Evolutionary conservation across 2,797 vertebrate species (phyloP), one percentile per base, ranked within the genome.

Genomic region (Steatocranus sp.): DNA sequence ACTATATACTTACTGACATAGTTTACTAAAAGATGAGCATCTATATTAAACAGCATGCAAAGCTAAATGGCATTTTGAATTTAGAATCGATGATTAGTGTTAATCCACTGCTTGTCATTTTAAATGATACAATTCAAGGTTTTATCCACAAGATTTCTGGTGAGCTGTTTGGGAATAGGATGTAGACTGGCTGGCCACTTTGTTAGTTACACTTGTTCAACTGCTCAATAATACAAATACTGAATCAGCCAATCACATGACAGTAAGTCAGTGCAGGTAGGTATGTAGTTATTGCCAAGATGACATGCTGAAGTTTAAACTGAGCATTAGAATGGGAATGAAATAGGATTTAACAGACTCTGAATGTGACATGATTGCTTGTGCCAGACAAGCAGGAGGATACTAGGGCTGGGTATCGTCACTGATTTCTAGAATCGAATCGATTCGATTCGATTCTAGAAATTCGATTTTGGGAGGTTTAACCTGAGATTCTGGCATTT

Each of bases 371-470:
- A 61, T 61, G 2, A 61, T 61, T 61, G 30, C 30, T 0, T 11
- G 17, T 61, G 56, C 30, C 56, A 61, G 56, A 61, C 18, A 61
- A 34, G 18, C 56, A 34, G 56, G 10, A 36, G 30, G 56, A 34
- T 61, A n/a, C 10, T 56, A 30, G 8, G 8, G 25, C 25, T 56
- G 53, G 8, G 14, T 17, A 56, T 56, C 5, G 8, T 56, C 53
- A 30, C 25, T 30, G 53, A 30, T 56, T 56, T 56, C 53, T 56
- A 56, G 53, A 56, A 30, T 56, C 0, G 0, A 30, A 30, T 56
- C 0, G 2, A 30, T 27, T 27, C 4, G 27, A 27, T 27, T 27
- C 0, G 25, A n/a, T n/a, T n/a, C n/a, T n/a, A n/a, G n/a, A n/a
- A n/a, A n/a, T n/a, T n/a, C n/a, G n/a, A n/a, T 17, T 56, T 17